Base-by-base conservation (phyloP, 1,140 invertebrate species). In the Pseudachorutes palmiensis region DNA sequence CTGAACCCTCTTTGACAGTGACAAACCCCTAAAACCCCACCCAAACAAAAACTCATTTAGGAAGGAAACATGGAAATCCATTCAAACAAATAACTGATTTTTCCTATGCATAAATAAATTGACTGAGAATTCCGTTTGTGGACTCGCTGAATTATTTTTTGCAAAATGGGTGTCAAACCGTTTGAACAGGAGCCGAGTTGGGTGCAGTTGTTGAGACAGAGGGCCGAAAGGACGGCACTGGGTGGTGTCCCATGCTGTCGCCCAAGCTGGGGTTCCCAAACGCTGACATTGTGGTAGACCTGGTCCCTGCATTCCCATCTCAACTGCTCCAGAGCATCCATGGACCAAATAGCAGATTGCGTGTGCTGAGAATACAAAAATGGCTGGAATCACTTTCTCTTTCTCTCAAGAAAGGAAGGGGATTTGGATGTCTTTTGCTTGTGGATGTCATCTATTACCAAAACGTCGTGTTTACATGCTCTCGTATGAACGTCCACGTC, bases 181-280 rank as follows among this genome's bases (percentile, higher is more conserved):
- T 68, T 62, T 41, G 71, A 65, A 59, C 72, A 74, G 5, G 45
- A 58, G 14, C 72, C 72, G 14, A 19, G 19, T 2, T 51, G 62
- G 30, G 67, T 71, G 32, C 72, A 74, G 59, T 74, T 71, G 55
- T 74, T 74, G 1, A 74, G 55, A 29, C 72, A 74, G 0, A 74
- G 28, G 28, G 70, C 70, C 5, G 72, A 74, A 2, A 74, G 57
- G 9, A 74, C 66, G n/a, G 51, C 30, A 1, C 64, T 24, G n/a
- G 72, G 72, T n/a, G 72, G 72, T 5, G 72, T 74, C 62, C 72
- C 72, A 63, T 68, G 64, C 48, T 71, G 68, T 33, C 72, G 32
- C 33, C 72, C 72, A 3, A 74, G 51, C 48, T 74, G 72, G 24
- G 72, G 72, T 58, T 74, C 72, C 72, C 72, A 74, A 28, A 69